Base-by-base conservation (phyloP, 2,113 vertebrate genomes). In the Pseudorasbora parva region DNA sequence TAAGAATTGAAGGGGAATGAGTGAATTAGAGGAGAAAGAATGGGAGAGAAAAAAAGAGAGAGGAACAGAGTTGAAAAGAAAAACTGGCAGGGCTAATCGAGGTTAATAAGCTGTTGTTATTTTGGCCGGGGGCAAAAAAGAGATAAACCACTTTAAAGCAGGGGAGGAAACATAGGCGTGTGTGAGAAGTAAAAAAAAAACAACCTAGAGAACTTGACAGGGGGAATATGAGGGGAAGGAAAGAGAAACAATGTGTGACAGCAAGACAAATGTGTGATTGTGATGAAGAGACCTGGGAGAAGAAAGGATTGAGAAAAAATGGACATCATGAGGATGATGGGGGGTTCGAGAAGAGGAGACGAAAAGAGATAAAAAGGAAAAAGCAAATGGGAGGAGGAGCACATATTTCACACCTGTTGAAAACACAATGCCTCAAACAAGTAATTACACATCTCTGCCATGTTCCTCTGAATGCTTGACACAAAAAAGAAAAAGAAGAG, bases 61-160 rank as follows among this genome's bases (percentile, higher is more conserved):
- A 75, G 33, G 41, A 45, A 59, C 75, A 41, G 57, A 77, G 62
- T 14, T 86, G 77, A 60, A 82, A 82, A 86, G 57, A 45, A 80
- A 88, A 89, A 89, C 88, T 68, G 81, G 57, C 78, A 83, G 84
- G 77, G 84, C 90, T 94, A 94, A 95, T 94, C 90, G 27, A 91
- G 93, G 93, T 93, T 93, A 94, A 94, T 94, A 92, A 90, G 49
- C 88, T 85, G 87, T 90, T 93, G 91, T 91, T 93, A 92, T 94
- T 94, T 91, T 87, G 84, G 91, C 93, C 90, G 1, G 66, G 85
- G 91, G 93, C 91, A 43, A 84, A 86, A 84, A 86, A 86, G 82
- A 90, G 91, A 93, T 92, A 88, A 88, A 79, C 73, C 62, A 87
- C 85, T 89, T 87, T 84, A 87, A 89, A 82, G 78, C 64, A 82